These are phyloP conservation scores for Homarus americanus DNA, from an alignment of 1,140 invertebrate genomes.

Conservation along the genomic window DNA sequence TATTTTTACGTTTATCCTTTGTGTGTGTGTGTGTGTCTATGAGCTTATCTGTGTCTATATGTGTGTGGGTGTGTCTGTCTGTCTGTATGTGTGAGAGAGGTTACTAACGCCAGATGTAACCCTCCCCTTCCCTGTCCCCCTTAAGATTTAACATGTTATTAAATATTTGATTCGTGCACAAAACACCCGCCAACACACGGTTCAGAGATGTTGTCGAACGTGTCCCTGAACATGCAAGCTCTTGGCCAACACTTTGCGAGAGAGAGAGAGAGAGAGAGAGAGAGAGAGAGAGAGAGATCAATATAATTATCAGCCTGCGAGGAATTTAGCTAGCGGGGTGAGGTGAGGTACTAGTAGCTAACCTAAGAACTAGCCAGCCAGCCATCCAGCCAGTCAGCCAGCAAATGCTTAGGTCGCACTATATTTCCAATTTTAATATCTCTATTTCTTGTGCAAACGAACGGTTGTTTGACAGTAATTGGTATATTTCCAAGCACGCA, in stretches of 20 bases:
- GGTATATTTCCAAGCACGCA: slow-evolving; percentile 22
- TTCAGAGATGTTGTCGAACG: neutral
- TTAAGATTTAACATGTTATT: neutral
- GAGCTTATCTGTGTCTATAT: too few species aligned
- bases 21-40: too few species aligned
- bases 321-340: neutral
- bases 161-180: neutral
- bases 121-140: neutral
- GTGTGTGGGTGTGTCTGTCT: too few species aligned
- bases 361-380: neutral
- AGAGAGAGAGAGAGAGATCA: too few species aligned
- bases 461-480: slow-evolving; percentile 42
- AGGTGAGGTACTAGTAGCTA: too few species aligned
- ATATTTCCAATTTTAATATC: slow-evolving; percentile 39
- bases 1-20: too few species aligned
- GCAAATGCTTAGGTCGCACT: neutral
- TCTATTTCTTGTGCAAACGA: slow-evolving; percentile 40
- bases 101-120: too few species aligned
- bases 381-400: too few species aligned
- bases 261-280: too few species aligned
- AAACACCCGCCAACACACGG: neutral
- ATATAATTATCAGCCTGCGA: neutral
- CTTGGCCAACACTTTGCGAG: too few species aligned
- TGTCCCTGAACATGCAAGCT: neutral
- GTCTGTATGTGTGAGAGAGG: too few species aligned